Conservation (phyloP, 2,888 invertebrate species). For the Cataglyphis cursor region DNA sequence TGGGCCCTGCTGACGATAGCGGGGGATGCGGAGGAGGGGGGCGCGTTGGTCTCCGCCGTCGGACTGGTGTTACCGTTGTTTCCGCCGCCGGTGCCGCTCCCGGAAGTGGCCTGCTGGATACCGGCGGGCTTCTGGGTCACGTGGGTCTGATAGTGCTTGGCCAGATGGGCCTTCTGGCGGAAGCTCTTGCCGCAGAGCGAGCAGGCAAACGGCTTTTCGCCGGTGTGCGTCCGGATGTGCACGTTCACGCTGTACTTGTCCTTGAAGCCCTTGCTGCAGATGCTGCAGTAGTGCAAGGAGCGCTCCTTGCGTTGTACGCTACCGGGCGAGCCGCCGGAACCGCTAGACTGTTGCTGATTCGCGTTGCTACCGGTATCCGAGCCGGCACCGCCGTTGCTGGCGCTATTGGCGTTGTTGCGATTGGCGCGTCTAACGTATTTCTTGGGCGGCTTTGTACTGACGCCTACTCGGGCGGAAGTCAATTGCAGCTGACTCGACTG, state of each 20-base stretch:
- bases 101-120: conserved; percentile 87
- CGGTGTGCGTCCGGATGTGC: conserved; percentile 98
- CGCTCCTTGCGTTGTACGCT: conserved; percentile 93
- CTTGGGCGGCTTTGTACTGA: conserved; percentile 89
- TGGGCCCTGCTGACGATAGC: conserved; percentile 67
- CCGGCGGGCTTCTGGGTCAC: conserved; percentile 93
- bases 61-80: conserved; percentile 75
- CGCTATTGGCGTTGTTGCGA: conserved; percentile 79
- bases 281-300: conserved; percentile 96
- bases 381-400: conserved; percentile 69
- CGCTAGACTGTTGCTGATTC: conserved; percentile 79
- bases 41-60: conserved; percentile 63
- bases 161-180: conserved; percentile 96
- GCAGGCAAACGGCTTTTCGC: conserved; percentile 98
- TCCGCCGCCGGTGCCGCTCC: conserved; percentile 57
- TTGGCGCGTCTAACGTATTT: conserved; percentile 92
- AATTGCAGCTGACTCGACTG: conserved; percentile 87
- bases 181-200: conserved; percentile 97
- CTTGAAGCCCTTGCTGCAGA: conserved; percentile 97
- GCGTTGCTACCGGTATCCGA: conserved; percentile 57
- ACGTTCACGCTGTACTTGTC: conserved; percentile 99
- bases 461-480: conserved; percentile 89
- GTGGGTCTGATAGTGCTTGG: conserved; percentile 97
- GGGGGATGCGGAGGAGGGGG: conserved; percentile 51
- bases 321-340: conserved; percentile 85